Evolutionary conservation across 2,113 vertebrate genomes (phyloP), one percentile per base, ranked within the genome.

Genomic region (Mus spicilegus): DNA sequence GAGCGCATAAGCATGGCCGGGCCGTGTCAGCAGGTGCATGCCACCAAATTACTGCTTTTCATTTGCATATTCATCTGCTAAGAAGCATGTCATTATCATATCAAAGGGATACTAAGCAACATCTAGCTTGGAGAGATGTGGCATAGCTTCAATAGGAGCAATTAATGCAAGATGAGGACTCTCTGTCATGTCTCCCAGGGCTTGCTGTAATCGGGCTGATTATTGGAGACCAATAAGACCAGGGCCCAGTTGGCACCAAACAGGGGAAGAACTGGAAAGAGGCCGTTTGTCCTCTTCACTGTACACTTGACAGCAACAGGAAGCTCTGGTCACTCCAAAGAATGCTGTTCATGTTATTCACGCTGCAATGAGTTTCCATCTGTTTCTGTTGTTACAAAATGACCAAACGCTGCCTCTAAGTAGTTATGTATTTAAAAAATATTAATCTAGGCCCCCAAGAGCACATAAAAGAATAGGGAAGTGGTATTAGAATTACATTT

Each of bases 71-170:
- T 99, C 99, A 99, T 99, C 99, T 99, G 99, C 99, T 99, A 99
- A 99, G 99, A 99, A 99, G 99, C 99, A 99, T 99, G 98, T 99
- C 99, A 99, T 99, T 99, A 99, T 99, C 99, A 99, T 99, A 99
- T 99, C 99, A 99, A 99, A 99, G 99, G 99, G 99, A 99, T 99
- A 99, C 98, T 98, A 98, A 99, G 99, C 99, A 99, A 99, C 99
- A 99, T 99, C 99, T 99, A 99, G 99, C 99, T 99, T 99, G 99
- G 98, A 99, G 99, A 99, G 99, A 99, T 99, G 99, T 99, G 99
- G 99, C 99, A 99, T 99, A 98, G 99, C 99, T 99, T 99, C 99
- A 99, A 99, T 99, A 99, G 99, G 99, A 99, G 99, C 99, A 99
- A 99, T 99, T 99, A 99, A 99, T 99, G 99, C 99, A 99, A 99